These are phyloP conservation scores for Bombus confusus DNA, from an alignment of 1,140 invertebrate species.

Conservation along the genomic window DNA sequence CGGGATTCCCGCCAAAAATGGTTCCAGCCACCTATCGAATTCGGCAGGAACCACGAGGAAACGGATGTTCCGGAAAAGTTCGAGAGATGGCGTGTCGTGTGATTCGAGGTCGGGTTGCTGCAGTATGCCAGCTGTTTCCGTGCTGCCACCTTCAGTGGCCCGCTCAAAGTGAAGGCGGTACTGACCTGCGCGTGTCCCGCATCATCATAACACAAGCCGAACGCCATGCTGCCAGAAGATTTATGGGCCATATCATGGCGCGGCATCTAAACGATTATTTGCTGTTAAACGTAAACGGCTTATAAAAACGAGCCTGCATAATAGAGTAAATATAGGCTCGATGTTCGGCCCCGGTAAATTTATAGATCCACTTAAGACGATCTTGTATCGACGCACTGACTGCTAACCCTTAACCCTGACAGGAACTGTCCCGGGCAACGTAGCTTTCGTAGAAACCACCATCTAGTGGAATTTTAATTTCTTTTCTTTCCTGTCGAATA, in stretches of 20 bases:
- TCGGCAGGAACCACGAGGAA: slow-evolving; percentile 67
- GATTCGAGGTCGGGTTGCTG: slow-evolving; percentile 49
- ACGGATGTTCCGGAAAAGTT: slow-evolving; percentile 54
- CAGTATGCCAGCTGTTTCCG: slow-evolving; percentile 50
- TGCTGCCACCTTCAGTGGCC: slow-evolving; percentile 73
- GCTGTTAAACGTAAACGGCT: slow-evolving; percentile 80
- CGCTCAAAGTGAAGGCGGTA: slow-evolving; percentile 61
- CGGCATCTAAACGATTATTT: slow-evolving; percentile 81
- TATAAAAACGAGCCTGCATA: slow-evolving; percentile 79
- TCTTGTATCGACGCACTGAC: slow-evolving; percentile 55
- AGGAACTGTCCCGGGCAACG: background rate
- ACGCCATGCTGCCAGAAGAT: slow-evolving; percentile 72
- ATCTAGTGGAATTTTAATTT: background rate
- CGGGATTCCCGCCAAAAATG: slow-evolving; percentile 45
- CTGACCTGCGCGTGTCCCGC: slow-evolving; percentile 77
- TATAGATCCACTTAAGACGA: slow-evolving; percentile 79
- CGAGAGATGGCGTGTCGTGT: slow-evolving; percentile 73
- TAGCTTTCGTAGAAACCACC: background rate
- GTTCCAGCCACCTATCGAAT: slow-evolving; percentile 69
- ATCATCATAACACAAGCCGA: slow-evolving; percentile 71
- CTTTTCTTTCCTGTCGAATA: background rate
- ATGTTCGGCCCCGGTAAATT: slow-evolving; percentile 71
- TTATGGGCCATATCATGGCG: slow-evolving; percentile 79
- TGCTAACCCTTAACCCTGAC: slow-evolving; percentile 53
- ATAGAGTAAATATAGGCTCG: slow-evolving; percentile 82